Evolutionary conservation across 2,888 invertebrate species (phyloP).

Genomic region (Chrysolina oricalcia): DNA sequence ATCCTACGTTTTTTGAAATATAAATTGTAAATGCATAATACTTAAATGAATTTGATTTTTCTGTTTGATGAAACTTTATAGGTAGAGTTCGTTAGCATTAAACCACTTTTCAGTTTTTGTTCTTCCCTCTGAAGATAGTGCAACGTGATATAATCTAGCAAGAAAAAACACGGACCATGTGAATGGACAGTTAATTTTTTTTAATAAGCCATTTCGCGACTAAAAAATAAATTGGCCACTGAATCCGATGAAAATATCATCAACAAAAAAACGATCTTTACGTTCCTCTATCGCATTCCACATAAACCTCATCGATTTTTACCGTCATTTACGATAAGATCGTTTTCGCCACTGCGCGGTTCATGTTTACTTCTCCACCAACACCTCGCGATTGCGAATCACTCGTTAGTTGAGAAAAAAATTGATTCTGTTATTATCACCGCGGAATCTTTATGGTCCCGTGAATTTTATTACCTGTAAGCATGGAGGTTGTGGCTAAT

Average conservation of each 20-base stretch:
- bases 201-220: neutral
- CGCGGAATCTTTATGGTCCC: slow-evolving; percentile 46
- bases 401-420: slow-evolving; percentile 53
- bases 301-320: slow-evolving; percentile 46
- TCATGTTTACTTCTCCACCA: slow-evolving; percentile 48
- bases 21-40: too few species aligned
- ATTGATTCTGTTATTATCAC: slow-evolving; percentile 53
- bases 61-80: too few species aligned
- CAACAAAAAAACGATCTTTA: slow-evolving; percentile 29
- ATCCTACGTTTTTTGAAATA: too few species aligned
- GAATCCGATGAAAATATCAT: neutral
- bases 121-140: neutral
- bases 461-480: slow-evolving; percentile 38
- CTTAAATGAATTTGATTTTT: too few species aligned
- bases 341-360: slow-evolving; percentile 44
- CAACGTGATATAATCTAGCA: neutral
- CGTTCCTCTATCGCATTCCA: slow-evolving; percentile 38
- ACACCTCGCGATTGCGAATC: slow-evolving; percentile 53
- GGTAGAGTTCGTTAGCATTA: too few species aligned
- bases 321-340: slow-evolving; percentile 41
- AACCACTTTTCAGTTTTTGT: too few species aligned
- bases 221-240: neutral
- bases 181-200: neutral
- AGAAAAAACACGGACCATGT: neutral
- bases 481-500: slow-evolving; percentile 38